phyloP scores from a whole-genome alignment of 2,797 vertebrate species.

The Sebastes hubbsi region DNA sequence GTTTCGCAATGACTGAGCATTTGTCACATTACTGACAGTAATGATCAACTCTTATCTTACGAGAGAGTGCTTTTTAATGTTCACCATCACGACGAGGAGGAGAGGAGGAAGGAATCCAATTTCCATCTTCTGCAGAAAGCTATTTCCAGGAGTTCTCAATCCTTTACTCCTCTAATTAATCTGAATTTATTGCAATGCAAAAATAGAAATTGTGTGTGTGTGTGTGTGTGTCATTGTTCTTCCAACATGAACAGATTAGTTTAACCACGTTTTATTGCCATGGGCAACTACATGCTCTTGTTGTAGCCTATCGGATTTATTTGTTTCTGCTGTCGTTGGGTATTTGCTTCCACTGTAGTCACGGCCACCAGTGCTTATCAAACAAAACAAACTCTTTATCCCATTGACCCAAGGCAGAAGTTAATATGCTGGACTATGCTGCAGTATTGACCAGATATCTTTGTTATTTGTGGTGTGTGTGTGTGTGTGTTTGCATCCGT shows the following conservation, averaged over 20 bases:
- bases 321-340: conserved; percentile 9
- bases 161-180: conserved; percentile 60
- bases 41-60: conserved; percentile 26
- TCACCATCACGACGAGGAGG: conserved; percentile 26
- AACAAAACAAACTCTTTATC: conserved; percentile 1
- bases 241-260: neutral
- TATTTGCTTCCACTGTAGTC: conserved; percentile 3
- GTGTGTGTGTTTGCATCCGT: neutral
- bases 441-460: neutral
- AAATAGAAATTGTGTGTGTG: conserved; percentile 51
- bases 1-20: conserved; percentile 30
- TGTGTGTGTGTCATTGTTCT: conserved; percentile 8
- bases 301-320: neutral
- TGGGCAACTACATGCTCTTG: neutral
- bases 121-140: conserved; percentile 51
- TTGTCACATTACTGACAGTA: conserved; percentile 47
- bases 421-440: conserved; percentile 11
- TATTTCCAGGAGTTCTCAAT: conserved; percentile 61
- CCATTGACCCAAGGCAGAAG: neutral
- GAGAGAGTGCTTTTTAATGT: conserved; percentile 65
- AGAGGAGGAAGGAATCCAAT: conserved; percentile 46
- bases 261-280: neutral
- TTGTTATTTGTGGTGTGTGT: neutral
- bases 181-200: conserved; percentile 51
- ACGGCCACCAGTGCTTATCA: neutral